Percentiles rank a stretch among this genome's conserved stretches.
Evolutionary conservation across 2,113 vertebrate genomes (phyloP).

Genomic region (Aspidoscelis tigris): DNA sequence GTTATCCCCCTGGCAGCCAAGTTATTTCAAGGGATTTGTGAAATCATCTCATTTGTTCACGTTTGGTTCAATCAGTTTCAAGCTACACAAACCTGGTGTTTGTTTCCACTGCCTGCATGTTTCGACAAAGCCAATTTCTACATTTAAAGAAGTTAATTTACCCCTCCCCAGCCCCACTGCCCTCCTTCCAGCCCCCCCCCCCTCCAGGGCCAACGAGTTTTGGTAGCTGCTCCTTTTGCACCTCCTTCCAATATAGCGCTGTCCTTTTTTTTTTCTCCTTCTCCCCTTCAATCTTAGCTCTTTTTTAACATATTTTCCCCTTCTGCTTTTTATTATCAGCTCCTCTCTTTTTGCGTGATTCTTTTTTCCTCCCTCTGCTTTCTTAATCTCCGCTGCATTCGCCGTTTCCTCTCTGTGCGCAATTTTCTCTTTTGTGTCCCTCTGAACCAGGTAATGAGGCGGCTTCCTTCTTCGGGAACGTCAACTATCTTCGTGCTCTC

Average conservation of each 20-base stretch:
- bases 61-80: too few species aligned
- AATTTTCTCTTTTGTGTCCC: conserved; percentile 76
- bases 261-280: background rate
- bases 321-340: conserved; percentile 61
- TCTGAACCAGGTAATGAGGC: conserved; percentile 91
- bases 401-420: conserved; percentile 56
- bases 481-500: conserved; percentile 99
- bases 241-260: background rate
- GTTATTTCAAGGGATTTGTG: too few species aligned
- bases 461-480: conserved; percentile 97
- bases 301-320: background rate
- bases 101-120: too few species aligned
- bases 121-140: too few species aligned
- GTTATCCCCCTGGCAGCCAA: too few species aligned
- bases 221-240: background rate
- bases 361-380: conserved; percentile 50
- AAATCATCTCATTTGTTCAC: too few species aligned
- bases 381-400: conserved; percentile 62
- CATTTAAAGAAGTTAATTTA: too few species aligned
- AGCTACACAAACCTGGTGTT: too few species aligned
- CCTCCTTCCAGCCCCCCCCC: background rate
- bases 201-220: background rate
- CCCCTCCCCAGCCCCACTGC: background rate
- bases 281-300: background rate
- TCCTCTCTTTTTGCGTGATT: conserved; percentile 64